Percentiles rank a stretch among this genome's conserved stretches.
phyloP scores from a whole-genome alignment of 2,888 invertebrate genomes.

The Eueremaeus valkanovi region DNA sequence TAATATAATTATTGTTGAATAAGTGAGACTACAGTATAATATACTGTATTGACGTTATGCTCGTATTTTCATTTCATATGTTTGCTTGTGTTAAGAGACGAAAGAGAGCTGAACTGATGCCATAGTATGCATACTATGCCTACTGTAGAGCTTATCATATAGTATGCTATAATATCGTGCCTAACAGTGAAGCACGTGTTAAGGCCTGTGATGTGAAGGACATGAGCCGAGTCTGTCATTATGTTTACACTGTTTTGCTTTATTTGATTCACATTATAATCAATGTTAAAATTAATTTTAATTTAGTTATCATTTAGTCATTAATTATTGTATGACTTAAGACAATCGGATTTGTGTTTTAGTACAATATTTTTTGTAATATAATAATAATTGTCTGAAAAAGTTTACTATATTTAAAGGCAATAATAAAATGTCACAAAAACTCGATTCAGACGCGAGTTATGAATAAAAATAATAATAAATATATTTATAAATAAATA shows the following conservation, averaged over 20 bases:
- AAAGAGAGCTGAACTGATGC: neutral
- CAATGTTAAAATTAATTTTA: neutral
- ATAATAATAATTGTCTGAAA: too few species aligned
- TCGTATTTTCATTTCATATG: neutral
- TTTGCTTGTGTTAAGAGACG: neutral
- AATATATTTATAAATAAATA: too few species aligned
- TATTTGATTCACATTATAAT: neutral
- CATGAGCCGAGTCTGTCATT: neutral
- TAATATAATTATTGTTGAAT: too few species aligned
- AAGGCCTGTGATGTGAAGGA: conserved; percentile 9
- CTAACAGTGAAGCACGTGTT: conserved; percentile 20
- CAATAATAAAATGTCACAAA: too few species aligned
- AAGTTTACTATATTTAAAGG: too few species aligned
- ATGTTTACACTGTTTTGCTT: conserved; percentile 9
- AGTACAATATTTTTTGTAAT: too few species aligned
- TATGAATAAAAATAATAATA: too few species aligned
- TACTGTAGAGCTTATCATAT: too few species aligned
- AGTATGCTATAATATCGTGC: neutral
- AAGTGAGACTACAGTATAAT: neutral
- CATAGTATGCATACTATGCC: too few species aligned
- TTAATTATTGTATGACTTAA: too few species aligned
- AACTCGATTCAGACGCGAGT: too few species aligned
- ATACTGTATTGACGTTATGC: neutral
- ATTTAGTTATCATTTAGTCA: neutral
- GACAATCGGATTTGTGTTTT: too few species aligned